Evolutionary conservation across 2,113 vertebrate genomes (phyloP).

Genomic region (Hylia prasina): DNA sequence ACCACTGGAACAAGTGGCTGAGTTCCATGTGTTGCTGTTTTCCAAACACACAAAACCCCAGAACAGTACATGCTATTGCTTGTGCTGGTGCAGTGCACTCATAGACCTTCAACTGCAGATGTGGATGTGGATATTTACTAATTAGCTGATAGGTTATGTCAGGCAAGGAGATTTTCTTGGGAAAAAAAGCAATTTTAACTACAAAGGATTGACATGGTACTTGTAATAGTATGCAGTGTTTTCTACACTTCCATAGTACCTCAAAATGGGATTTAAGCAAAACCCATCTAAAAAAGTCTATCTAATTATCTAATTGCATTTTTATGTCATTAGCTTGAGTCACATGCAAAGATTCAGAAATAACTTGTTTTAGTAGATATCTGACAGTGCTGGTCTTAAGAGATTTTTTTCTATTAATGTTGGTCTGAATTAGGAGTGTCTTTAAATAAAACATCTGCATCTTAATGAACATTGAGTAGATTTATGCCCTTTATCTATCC

Average conservation of each 20-base stretch:
- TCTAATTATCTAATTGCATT: not conserved
- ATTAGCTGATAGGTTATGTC: not conserved
- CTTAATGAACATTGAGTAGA: conserved; percentile 11
- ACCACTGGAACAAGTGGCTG: not conserved
- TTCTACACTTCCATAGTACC: not conserved
- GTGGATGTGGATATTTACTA: not conserved
- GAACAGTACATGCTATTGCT: not conserved
- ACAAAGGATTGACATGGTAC: not conserved
- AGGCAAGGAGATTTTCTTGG: not conserved
- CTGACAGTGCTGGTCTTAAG: not conserved
- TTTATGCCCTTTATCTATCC: conserved; percentile 54
- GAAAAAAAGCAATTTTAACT: not conserved
- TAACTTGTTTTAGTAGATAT: not conserved
- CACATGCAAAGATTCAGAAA: not conserved
- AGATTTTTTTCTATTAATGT: not conserved
- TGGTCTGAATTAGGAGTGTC: not conserved
- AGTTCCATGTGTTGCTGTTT: not conserved
- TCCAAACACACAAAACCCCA: not conserved
- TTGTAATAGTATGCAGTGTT: not conserved
- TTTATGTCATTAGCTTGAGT: not conserved
- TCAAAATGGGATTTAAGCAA: not conserved
- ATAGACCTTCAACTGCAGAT: not conserved
- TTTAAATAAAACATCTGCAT: conserved; percentile 42
- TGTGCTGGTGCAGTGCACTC: not conserved
- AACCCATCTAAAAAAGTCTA: not conserved